Evolutionary conservation across 2,113 vertebrate genomes (phyloP), one percentile per base, ranked within the genome.

Genomic region (Chionomys nivalis): DNA sequence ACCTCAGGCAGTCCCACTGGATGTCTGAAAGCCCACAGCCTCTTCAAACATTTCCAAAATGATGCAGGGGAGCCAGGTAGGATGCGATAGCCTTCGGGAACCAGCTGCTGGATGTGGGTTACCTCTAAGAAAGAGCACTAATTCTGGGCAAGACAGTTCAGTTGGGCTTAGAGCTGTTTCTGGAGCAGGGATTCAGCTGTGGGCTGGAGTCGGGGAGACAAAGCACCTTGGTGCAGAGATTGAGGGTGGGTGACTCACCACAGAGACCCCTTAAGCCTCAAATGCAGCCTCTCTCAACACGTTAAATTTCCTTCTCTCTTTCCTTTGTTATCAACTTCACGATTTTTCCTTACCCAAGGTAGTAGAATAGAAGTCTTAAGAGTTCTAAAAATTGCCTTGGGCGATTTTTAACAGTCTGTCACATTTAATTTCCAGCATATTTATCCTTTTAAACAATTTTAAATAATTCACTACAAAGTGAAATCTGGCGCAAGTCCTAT

Each of bases 381-480:
- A 97, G 93, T 97, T 97, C 97, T 98, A 98, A 97, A 98, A 98
- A 97, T 97, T 97, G 97, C 97, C 95, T 97, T 42, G 73, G 96
- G 97, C 93, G 65, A 98, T 97, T 98, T 98, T 97, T 98, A 97
- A 98, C 97, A 97, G 97, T 98, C 97, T 98, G 97, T 98, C 97
- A 98, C 97, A 98, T 98, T 98, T 97, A 98, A 97, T 98, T 98
- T 98, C 96, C 96, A 98, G 96, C 97, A 97, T 98, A 98, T 98
- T 98, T 98, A 98, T 98, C 96, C 97, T 98, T 98, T 98, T 98
- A 97, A 98, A 97, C 97, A 97, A 97, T 98, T 98, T 98, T 98
- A 98, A 98, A 98, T 98, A 98, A 98, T 98, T 98, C 97, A 98
- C 97, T 97, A 98, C 97, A 97, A 97, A 97, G 96, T 98, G 96